Evolutionary conservation across 2,888 invertebrate genomes (phyloP).

Genomic region (Andrena flavipes): DNA sequence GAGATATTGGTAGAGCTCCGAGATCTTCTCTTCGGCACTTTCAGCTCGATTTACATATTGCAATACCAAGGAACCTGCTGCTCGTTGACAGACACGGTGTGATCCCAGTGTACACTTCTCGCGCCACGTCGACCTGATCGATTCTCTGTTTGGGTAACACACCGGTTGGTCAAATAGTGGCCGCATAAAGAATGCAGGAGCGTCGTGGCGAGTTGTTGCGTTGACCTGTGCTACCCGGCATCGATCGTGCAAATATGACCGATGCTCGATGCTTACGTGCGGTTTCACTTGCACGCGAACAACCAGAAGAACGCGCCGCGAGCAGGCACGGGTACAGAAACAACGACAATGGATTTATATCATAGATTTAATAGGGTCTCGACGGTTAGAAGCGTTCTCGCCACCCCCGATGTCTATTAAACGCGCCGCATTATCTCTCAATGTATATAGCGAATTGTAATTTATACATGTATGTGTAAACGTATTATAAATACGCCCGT

Average conservation of each 20-base stretch:
- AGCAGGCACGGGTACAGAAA: conserved; percentile 49
- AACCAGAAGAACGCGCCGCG: conserved; percentile 24
- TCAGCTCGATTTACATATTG: background rate
- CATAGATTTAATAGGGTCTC: conserved; percentile 63
- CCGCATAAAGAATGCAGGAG: conserved; percentile 22
- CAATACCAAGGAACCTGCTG: background rate
- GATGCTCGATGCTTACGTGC: conserved; percentile 32
- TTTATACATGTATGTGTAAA: conserved; percentile 79
- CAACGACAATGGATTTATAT: conserved; percentile 63
- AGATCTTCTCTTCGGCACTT: background rate
- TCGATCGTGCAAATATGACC: conserved; percentile 55
- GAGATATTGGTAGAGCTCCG: no score
- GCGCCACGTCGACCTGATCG: conserved; percentile 5
- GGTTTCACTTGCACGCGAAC: conserved; percentile 33
- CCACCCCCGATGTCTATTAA: conserved; percentile 64
- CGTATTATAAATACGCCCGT: conserved; percentile 75
- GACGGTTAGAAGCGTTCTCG: conserved; percentile 59
- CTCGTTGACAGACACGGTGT: conserved; percentile 8
- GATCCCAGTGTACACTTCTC: conserved; percentile 23
- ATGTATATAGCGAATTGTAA: conserved; percentile 80
- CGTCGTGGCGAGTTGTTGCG: conserved; percentile 18
- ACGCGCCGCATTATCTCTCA: conserved; percentile 74
- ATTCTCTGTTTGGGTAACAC: conserved; percentile 10
- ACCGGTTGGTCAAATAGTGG: background rate
- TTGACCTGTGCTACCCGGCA: conserved; percentile 40